Percentiles rank a stretch among this genome's conserved stretches.
phyloP scores from a whole-genome alignment of 2,113 vertebrate genomes.

The Catharus minimus region DNA sequence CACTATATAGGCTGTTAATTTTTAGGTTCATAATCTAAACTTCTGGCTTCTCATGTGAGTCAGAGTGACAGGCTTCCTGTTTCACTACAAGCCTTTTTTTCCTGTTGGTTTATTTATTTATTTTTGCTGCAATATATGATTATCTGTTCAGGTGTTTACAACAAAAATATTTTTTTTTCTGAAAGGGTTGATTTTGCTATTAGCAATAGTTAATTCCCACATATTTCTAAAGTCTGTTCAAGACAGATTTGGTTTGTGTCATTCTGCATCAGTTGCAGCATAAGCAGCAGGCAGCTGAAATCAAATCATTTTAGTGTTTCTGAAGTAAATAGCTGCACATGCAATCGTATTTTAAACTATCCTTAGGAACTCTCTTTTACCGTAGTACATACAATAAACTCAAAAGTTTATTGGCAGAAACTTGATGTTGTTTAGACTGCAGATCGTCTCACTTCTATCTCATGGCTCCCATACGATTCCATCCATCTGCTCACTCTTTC shows the following conservation, averaged over 20 bases:
- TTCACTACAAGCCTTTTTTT: neutral
- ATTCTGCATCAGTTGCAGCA: neutral
- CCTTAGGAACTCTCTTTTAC: neutral
- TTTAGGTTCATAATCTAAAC: neutral
- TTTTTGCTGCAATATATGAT: neutral
- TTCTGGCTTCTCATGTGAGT: neutral
- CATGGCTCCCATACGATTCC: fast-evolving
- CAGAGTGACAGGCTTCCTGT: neutral
- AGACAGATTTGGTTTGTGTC: neutral
- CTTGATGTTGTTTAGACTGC: neutral
- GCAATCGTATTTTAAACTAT: neutral
- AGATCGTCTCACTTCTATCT: neutral
- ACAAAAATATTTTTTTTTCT: neutral
- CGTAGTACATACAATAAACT: neutral
- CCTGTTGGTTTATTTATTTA: neutral
- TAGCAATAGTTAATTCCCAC: neutral
- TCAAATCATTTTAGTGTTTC: neutral
- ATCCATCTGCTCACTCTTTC: neutral
- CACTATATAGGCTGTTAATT: neutral
- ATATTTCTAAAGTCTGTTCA: neutral
- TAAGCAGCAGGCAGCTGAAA: neutral
- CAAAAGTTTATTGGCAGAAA: neutral
- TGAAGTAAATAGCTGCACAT: neutral
- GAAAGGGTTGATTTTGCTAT: neutral
- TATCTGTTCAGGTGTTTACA: neutral